Base-by-base conservation (phyloP, 2,113 vertebrate genomes). In the Protobothrops mucrosquamatus region DNA sequence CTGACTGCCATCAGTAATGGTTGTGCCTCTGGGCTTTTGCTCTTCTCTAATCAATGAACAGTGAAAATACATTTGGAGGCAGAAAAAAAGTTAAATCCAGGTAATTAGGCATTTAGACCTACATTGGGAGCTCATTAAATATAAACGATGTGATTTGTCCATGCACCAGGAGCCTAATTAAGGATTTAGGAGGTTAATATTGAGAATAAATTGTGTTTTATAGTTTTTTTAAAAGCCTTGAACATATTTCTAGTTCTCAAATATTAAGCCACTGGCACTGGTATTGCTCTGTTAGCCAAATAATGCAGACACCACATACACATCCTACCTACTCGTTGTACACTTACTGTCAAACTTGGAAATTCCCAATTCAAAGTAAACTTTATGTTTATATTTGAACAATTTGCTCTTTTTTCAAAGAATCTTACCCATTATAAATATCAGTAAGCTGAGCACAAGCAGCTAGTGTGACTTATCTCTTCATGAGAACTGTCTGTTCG, bases 361-460 rank as follows among this genome's bases (percentile, higher is more conserved):
- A 64, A 85, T 74, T 23, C 69, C 26, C 39, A 93, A 87, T 90
- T 51, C 93, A 6, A 39, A 34, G 24, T 61, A 86, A 81, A 6
- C 1, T 85, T 61, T 29, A 6, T 10, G 34, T 88, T 56, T 81
- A n/a, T 29, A 91, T 94, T 93, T 89, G 24, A 94, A 46, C 88
- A 91, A 92, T 93, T 95, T 91, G 94, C 89, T 57, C 91, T 94
- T 29, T 91, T 95, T 92, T 94, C 92, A 94, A 96, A 93, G 86
- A 93, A 69, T 90, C 92, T 81, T 94, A 94, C 93, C 93, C 39
- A 18, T 88, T 51, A 61, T 20, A 61, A 48, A 23, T 86, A 59
- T 22, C 15, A n/a, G 9, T 43, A 24, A 22, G 34, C 10, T 54
- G 34, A 18, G 23, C 12, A 85, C 34, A 85, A 11, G 22, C 64